A percentile compares a stretch with the other conserved stretches of the same genome.
Conservation (phyloP, 2,888 invertebrate genomes). For the Ptychoptera contaminata region DNA sequence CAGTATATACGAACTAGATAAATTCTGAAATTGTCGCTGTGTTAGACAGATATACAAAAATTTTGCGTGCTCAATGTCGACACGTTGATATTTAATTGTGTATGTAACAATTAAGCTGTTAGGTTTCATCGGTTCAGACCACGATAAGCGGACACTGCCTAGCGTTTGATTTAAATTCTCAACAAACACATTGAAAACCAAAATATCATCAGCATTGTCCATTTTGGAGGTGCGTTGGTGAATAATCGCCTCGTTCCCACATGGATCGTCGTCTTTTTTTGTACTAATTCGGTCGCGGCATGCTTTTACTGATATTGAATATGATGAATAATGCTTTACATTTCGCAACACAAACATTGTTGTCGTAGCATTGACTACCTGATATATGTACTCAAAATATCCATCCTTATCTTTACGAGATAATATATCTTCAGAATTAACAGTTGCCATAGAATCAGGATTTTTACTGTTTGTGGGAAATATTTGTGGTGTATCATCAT, state of each 20-base stretch:
- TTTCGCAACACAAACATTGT: conserved; percentile 39
- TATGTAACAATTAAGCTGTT: conserved; percentile 83
- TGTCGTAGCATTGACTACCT: conserved; percentile 18
- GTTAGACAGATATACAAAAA: conserved; percentile 42
- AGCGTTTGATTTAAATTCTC: conserved; percentile 29
- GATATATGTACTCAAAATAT: conserved; percentile 15
- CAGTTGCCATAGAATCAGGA: neutral
- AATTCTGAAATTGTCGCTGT: conserved; percentile 38
- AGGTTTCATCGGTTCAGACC: conserved; percentile 68
- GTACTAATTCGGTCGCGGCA: conserved; percentile 43
- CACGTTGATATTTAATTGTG: conserved; percentile 54
- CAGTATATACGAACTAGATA: conserved; percentile 24
- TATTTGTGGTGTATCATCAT: neutral
- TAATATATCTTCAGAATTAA: conserved; percentile 18
- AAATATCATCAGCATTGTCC: conserved; percentile 55
- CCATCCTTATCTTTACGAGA: conserved; percentile 17
- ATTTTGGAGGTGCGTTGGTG: conserved; percentile 31
- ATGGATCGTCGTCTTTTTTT: conserved; percentile 26
- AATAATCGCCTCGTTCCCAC: conserved; percentile 35
- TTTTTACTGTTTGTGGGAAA: neutral
- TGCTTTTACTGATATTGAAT: conserved; percentile 59
- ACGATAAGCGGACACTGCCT: conserved; percentile 49
- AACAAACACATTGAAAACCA: conserved; percentile 30
- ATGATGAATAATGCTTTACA: conserved; percentile 62
- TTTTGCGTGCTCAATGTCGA: conserved; percentile 47